Percentiles rank a stretch among this genome's conserved stretches.
Evolutionary conservation across 1,140 invertebrate genomes (phyloP).

Genomic region (Berghia stephanieae): DNA sequence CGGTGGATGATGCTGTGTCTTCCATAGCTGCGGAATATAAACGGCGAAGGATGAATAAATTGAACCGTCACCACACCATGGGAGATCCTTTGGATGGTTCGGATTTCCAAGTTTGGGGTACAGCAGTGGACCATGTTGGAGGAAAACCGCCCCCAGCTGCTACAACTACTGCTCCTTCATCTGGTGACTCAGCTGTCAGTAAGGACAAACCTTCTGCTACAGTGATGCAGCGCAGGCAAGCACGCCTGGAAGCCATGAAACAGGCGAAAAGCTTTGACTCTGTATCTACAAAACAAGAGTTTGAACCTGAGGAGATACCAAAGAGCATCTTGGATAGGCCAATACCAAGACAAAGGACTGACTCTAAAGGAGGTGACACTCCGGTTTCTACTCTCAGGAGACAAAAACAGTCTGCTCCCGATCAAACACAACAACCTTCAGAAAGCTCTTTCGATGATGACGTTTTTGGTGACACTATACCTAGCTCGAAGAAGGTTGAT

Average conservation of each 20-base stretch:
- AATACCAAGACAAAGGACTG: slow-evolving; percentile 26
- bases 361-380: slow-evolving; percentile 27
- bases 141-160: background rate
- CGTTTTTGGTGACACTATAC: slow-evolving; percentile 25
- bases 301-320: slow-evolving; percentile 27
- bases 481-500: slow-evolving; percentile 28
- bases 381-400: slow-evolving; percentile 20
- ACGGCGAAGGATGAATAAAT: slow-evolving; percentile 8
- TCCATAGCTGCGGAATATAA: no score
- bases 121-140: background rate
- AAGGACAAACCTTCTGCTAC: background rate
- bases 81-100: background rate
- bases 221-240: background rate
- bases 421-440: slow-evolving; percentile 22
- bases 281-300: background rate
- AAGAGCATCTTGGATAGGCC: slow-evolving; percentile 28
- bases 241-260: slow-evolving; percentile 14
- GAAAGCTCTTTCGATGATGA: slow-evolving; percentile 34
- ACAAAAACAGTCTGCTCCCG: slow-evolving; percentile 20
- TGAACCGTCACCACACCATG: slow-evolving; percentile 25
- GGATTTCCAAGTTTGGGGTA: background rate
- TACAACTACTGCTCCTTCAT: background rate
- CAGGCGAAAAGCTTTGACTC: slow-evolving; percentile 26
- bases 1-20: no score
- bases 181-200: no score